These are phyloP conservation scores for Neoascia interrupta DNA, from an alignment of 2,888 invertebrate genomes.

Conservation along the genomic window DNA sequence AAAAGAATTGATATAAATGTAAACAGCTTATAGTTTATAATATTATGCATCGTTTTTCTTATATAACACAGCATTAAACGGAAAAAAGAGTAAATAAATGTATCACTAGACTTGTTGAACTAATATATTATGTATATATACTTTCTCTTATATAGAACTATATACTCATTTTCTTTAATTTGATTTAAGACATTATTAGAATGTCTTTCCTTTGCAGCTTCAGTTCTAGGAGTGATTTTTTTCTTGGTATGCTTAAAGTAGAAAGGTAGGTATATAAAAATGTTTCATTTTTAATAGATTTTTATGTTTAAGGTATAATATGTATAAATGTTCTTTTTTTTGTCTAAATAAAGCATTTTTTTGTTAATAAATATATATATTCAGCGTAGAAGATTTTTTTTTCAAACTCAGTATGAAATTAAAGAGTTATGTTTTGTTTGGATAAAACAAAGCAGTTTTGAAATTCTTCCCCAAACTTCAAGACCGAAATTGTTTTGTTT, in stretches of 20 bases:
- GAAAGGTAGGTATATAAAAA: conserved; percentile 68
- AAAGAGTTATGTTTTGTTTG: conserved; percentile 5
- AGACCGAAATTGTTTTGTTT: conserved; percentile 75
- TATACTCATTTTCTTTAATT: background rate
- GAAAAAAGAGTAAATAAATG: conserved; percentile 40
- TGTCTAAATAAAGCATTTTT: conserved; percentile 75
- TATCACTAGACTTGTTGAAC: conserved; percentile 59
- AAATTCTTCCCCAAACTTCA: conserved; percentile 80
- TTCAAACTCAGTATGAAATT: conserved; percentile 8
- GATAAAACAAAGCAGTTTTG: conserved; percentile 76
- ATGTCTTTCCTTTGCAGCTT: conserved; percentile 58
- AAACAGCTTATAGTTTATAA: conserved; percentile 57
- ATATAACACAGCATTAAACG: conserved; percentile 55
- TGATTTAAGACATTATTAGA: conserved; percentile 32
- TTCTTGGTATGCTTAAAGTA: conserved; percentile 59
- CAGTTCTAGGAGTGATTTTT: conserved; percentile 64
- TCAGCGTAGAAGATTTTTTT: conserved; percentile 69
- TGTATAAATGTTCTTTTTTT: conserved; percentile 72
- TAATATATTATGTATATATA: conserved; percentile 27
- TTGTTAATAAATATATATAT: conserved; percentile 39
- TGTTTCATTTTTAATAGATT: conserved; percentile 49
- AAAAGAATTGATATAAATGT: conserved; percentile 50
- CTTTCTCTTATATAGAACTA: conserved; percentile 1
- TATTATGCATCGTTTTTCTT: conserved; percentile 19
- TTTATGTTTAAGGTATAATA: conserved; percentile 70